Conservation (phyloP, 2,113 vertebrate species). For the Galeopterus variegatus region DNA sequence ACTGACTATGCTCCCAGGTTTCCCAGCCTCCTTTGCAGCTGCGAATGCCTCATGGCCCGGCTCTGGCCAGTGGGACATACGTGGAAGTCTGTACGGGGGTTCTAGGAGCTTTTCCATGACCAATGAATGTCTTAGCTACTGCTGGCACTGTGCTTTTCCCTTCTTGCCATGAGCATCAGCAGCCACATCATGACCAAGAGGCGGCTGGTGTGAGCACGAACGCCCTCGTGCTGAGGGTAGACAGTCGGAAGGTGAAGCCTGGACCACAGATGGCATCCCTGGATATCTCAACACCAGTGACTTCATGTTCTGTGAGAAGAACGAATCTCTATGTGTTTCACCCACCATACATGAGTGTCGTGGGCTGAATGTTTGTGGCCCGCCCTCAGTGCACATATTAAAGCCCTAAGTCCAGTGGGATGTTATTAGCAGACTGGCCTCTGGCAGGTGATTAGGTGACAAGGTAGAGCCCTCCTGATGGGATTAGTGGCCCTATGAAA, state of each 20-base stretch:
- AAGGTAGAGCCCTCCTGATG: not conserved
- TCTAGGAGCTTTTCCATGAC: not conserved
- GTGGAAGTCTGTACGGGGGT: not conserved
- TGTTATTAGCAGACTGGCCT: not conserved
- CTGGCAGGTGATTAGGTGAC: not conserved
- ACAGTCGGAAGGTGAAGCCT: not conserved
- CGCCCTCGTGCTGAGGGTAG: not conserved
- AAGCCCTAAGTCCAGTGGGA: not conserved
- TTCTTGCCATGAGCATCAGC: not conserved
- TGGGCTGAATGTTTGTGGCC: not conserved
- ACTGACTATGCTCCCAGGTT: not conserved
- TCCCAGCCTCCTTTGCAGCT: not conserved
- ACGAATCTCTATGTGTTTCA: not conserved
- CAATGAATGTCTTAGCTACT: not conserved
- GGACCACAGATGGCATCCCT: not conserved
- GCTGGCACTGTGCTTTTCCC: not conserved
- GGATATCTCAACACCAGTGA: not conserved
- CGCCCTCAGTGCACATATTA: not conserved
- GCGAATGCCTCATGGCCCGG: not conserved
- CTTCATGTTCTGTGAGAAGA: not conserved
- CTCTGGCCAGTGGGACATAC: not conserved
- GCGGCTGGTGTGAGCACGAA: too few relatives aligned
- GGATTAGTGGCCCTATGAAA: not conserved
- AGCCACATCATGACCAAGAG: not conserved
- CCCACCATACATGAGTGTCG: not conserved